Conservation (phyloP, 2,113 vertebrate species). For the Puffinus mauretanicus region DNA sequence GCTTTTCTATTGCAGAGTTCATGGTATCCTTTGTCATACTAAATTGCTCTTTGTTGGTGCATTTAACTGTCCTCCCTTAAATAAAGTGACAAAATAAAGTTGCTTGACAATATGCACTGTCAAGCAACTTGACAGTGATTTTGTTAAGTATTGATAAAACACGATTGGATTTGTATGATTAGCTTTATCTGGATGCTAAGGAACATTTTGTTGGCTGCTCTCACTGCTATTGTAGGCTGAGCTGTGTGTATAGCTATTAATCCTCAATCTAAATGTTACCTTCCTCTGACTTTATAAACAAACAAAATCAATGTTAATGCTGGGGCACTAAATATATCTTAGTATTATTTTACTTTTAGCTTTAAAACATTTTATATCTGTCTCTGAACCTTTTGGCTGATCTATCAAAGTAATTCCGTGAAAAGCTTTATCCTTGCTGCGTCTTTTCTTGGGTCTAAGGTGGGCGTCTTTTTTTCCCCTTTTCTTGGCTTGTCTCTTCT, state of each 20-base stretch:
- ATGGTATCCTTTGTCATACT: not conserved
- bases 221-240: not conserved
- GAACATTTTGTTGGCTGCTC: constrained; percentile 22
- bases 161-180: not conserved
- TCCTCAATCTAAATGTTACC: not conserved
- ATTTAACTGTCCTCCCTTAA: constrained; percentile 51
- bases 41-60: not conserved
- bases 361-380: not conserved
- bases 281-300: not conserved
- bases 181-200: not conserved
- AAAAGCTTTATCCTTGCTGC: constrained; percentile 38
- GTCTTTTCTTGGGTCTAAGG: constrained; percentile 48
- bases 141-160: not conserved
- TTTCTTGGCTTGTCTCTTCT: constrained; percentile 60
- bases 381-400: constrained; percentile 33
- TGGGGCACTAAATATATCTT: not conserved
- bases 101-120: not conserved
- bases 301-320: not conserved
- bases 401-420: constrained; percentile 25
- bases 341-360: not conserved
- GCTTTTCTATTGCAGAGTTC: not conserved
- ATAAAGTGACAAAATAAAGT: not conserved
- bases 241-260: not conserved
- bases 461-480: constrained; percentile 59
- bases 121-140: not conserved